phyloP scores from a whole-genome alignment of 37 sponge, comb jelly and placozoan genomes.

The Halichondria panicea region DNA sequence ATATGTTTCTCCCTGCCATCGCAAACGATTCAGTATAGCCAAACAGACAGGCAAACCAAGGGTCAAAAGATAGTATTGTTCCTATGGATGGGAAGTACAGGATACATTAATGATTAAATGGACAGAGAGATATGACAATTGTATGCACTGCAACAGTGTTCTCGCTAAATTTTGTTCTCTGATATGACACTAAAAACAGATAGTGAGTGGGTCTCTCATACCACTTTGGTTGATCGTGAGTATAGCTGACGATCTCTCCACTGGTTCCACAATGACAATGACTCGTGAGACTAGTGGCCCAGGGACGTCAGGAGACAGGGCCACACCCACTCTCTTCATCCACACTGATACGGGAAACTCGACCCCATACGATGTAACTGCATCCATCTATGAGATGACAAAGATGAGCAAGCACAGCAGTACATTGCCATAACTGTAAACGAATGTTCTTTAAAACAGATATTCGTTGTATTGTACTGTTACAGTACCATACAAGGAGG shows the following conservation, averaged over 20 bases:
- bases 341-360: constrained; percentile 93
- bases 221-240: constrained; percentile 49
- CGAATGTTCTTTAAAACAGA: no score
- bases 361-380: constrained; percentile 58
- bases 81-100: constrained; percentile 44
- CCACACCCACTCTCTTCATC: constrained; percentile 76
- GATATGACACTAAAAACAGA: no score
- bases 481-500: not conserved
- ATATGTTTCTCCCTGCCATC: constrained; percentile 45
- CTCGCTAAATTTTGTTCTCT: no score
- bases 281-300: no score
- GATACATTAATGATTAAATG: not conserved
- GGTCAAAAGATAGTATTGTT: constrained; percentile 56
- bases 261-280: constrained; percentile 91
- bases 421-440: no score
- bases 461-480: no score
- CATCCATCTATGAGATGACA: constrained; percentile 82
- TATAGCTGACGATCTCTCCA: constrained; percentile 65
- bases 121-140: not conserved
- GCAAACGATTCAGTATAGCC: constrained; percentile 51
- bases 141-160: no score
- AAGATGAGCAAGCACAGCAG: no score
- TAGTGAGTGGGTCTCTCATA: not conserved
- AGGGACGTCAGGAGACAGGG: not conserved
- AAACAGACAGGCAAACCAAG: constrained; percentile 73